Base-by-base conservation (phyloP, 2,797 vertebrate species). In the Microctenopoma lineatum region DNA sequence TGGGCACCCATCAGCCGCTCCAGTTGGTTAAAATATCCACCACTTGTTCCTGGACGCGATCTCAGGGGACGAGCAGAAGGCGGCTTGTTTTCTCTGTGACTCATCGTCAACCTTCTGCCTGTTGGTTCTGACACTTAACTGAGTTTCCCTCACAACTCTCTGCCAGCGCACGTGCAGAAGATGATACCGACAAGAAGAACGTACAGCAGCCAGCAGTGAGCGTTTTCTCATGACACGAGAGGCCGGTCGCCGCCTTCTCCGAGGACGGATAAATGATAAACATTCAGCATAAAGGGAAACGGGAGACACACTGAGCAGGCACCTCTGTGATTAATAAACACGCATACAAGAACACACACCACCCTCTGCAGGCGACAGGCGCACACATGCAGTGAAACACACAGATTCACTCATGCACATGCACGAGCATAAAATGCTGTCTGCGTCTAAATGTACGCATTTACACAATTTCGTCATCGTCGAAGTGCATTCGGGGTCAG, bases 101-200 rank as follows among this genome's bases (percentile, higher is more conserved):
- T 89, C 89, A 88, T 84, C 73, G 6, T 70, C 81, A 61, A 70
- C 80, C 82, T 70, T 60, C 83, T 76, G 81, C 75, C 77, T 82
- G 84, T 69, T 46, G 21, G 55, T 45, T 51, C 64, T 76, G 80
- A 90, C 70, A 74, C 61, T 41, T 65, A 2, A 25, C 47, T 68
- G 59, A 83, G 79, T 46, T 75, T 79, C 48, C 61, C 56, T 11
- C 39, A 1, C 0, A 7, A 26, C 26, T 59, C 52, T 70, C 52
- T 55, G 57, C 29, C 44, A 62, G 29, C 62, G 45, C 55, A 56
- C 34, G 64, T 18, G 1, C 55, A 61, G n/a, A 42, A 11, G 39
- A 9, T n/a, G 21, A 32, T 2, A 34, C 3, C 38, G 0, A 41
- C 5, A 13, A 66, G 26, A 5, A 15, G 45, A 32, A 44, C 5